Evolutionary conservation across 1,140 invertebrate genomes (phyloP).

Genomic region (Drosophila tropicalis): DNA sequence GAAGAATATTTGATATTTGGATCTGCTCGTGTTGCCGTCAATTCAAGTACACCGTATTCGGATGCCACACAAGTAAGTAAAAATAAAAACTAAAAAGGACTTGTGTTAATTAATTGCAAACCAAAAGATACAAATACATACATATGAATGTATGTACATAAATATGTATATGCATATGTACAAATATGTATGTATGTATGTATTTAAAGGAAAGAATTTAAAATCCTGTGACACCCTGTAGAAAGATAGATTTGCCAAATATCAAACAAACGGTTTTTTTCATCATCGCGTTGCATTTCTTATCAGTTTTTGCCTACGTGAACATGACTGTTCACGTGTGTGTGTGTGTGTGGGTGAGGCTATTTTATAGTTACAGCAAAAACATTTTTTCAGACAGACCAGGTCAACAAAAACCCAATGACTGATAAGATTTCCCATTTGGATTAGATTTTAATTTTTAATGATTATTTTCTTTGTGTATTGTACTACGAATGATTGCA

Average conservation of each 20-base stretch:
- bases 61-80: conserved; percentile 96
- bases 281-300: conserved; percentile 11
- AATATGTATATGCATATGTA: no score
- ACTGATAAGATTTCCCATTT: conserved; percentile 50
- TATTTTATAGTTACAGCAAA: conserved; percentile 27
- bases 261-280: not conserved
- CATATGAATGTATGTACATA: not conserved
- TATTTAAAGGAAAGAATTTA: not conserved
- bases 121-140: not conserved
- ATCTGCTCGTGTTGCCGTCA: conserved; percentile 93
- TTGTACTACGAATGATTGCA: conserved; percentile 37
- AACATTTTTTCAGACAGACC: conserved; percentile 36
- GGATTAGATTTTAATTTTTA: conserved; percentile 51
- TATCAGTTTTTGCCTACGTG: conserved; percentile 2
- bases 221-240: not conserved
- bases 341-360: not conserved
- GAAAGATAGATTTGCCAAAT: conserved; percentile 1
- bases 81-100: not conserved
- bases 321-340: not conserved
- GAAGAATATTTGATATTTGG: conserved; percentile 87
- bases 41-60: conserved; percentile 96
- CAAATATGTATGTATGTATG: no score
- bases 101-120: not conserved
- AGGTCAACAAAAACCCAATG: conserved; percentile 54
- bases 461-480: conserved; percentile 58